phyloP scores from a whole-genome alignment of 2,888 invertebrate species.

The Tenthredo scrophulariae region DNA sequence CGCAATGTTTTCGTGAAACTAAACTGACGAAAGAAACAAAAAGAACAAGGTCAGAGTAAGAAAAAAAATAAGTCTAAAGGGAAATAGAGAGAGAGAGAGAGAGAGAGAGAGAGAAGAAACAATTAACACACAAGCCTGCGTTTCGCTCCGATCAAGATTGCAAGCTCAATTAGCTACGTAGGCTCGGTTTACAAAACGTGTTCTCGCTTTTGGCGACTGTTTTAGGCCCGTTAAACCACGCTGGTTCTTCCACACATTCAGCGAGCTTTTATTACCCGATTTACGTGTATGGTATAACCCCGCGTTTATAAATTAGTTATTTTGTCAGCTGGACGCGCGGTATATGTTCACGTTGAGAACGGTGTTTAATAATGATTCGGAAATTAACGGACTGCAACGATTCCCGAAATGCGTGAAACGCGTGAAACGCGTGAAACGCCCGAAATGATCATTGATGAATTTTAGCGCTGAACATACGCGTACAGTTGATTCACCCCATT shows the following conservation, averaged over 20 bases:
- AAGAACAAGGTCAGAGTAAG: background rate
- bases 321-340: conserved; percentile 1
- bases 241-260: conserved; percentile 10
- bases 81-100: background rate
- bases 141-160: conserved; percentile 15
- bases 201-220: background rate
- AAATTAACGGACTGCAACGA: conserved; percentile 35
- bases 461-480: background rate
- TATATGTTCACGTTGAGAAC: background rate
- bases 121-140: background rate
- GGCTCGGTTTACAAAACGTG: conserved; percentile 40
- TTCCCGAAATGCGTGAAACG: background rate
- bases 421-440: background rate
- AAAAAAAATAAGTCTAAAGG: background rate
- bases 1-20: background rate
- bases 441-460: background rate
- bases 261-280: background rate
- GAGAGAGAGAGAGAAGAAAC: background rate
- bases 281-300: background rate
- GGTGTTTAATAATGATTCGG: conserved; percentile 4
- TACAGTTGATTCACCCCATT: background rate
- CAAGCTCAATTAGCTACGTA: conserved; percentile 34
- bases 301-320: conserved; percentile 27
- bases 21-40: background rate
- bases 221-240: conserved; percentile 6